phyloP scores from a whole-genome alignment of 2,797 vertebrate species.

The Erpetoichthys calabaricus region DNA sequence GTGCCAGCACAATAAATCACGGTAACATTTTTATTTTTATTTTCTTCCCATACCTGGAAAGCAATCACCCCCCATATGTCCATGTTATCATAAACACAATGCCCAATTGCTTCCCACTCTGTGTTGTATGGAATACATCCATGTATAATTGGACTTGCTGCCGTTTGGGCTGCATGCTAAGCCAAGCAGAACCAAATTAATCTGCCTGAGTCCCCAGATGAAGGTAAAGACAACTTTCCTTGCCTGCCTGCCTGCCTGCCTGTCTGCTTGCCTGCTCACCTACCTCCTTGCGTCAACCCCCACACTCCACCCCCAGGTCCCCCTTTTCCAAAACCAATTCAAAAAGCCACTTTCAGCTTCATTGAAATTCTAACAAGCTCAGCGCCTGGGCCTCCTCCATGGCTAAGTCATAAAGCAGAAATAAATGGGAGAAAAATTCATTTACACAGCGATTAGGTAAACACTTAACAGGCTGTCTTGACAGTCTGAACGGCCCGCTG shows the following conservation, averaged over 20 bases:
- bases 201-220: constrained; percentile 5
- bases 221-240: constrained; percentile 1
- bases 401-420: constrained; percentile 8
- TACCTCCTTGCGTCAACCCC: too few species aligned
- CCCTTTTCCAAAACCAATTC: neutral
- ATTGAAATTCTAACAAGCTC: constrained; percentile 5
- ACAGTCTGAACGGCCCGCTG: constrained; percentile 19
- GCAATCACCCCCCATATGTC: neutral
- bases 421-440: constrained; percentile 2
- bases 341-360: neutral
- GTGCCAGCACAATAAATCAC: constrained; percentile 25
- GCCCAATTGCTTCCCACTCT: neutral
- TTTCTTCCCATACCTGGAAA: constrained; percentile 4
- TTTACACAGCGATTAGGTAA: constrained; percentile 22
- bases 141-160: constrained; percentile 5
- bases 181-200: constrained; percentile 26
- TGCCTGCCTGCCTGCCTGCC: neutral
- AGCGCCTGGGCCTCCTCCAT: neutral
- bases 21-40: constrained; percentile 18
- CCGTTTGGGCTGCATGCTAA: constrained; percentile 16
- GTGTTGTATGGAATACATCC: neutral
- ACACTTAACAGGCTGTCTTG: constrained; percentile 22
- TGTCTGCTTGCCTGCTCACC: too few species aligned
- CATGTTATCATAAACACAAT: neutral
- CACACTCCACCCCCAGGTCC: too few species aligned